Evolutionary conservation across 2,888 invertebrate species (phyloP).

Genomic region (Ariolimax columbianus): DNA sequence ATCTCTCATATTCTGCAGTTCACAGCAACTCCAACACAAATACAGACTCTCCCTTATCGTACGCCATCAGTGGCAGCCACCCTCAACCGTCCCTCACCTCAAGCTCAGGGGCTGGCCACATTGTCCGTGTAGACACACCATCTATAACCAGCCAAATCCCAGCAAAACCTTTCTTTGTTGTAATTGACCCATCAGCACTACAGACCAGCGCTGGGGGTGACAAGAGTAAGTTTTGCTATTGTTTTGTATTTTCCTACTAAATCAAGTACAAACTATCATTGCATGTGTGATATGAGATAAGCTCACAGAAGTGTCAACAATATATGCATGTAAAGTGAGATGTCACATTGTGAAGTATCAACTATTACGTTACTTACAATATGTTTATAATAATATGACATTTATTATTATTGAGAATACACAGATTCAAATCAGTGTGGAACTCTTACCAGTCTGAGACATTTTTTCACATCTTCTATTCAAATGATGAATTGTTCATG

Average conservation of each 20-base stretch:
- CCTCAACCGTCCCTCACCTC: neutral
- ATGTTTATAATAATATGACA: no score
- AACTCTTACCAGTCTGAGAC: no score
- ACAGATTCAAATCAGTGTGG: no score
- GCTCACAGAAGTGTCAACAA: no score
- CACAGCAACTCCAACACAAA: conserved; percentile 25
- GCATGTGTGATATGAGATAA: no score
- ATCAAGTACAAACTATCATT: no score
- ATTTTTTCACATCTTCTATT: no score
- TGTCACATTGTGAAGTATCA: no score
- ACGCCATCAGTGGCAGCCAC: conserved; percentile 6
- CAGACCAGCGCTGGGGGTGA: conserved; percentile 29
- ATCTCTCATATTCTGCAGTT: conserved; percentile 22
- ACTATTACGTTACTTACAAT: no score
- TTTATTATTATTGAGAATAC: no score
- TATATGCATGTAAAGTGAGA: no score
- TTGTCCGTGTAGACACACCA: neutral
- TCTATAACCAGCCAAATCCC: neutral
- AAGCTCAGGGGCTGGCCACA: neutral
- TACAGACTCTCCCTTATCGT: neutral
- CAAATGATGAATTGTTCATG: no score
- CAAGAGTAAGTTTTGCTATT: conserved; percentile 18
- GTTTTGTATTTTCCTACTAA: neutral
- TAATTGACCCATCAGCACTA: conserved; percentile 38
- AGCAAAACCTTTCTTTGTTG: conserved; percentile 42